These are phyloP conservation scores for Cantharis rustica DNA, from an alignment of 2,888 invertebrate genomes.

Conservation along the genomic window DNA sequence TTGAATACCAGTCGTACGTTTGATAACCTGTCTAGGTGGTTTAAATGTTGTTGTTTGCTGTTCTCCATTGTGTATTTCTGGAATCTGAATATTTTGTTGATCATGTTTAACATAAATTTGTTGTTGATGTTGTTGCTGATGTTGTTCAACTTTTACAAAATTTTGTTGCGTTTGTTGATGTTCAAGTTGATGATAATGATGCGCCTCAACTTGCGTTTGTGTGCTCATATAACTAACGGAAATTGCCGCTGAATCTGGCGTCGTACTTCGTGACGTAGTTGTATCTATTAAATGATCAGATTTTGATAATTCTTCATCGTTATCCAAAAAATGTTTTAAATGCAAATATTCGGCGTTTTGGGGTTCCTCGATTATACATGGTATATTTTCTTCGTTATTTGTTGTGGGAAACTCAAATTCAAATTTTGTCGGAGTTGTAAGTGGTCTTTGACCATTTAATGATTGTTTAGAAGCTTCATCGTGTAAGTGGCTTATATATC, in stretches of 20 bases:
- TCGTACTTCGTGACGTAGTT: slow-evolving; percentile 39
- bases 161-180: slow-evolving; percentile 19
- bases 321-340: slow-evolving; percentile 52
- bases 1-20: slow-evolving; percentile 48
- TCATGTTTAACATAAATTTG: slow-evolving; percentile 7
- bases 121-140: slow-evolving; percentile 20
- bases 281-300: slow-evolving; percentile 39
- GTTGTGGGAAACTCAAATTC: slow-evolving; percentile 41
- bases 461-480: slow-evolving; percentile 35
- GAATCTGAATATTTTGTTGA: slow-evolving; percentile 5
- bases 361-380: slow-evolving; percentile 44
- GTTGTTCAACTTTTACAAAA: background rate
- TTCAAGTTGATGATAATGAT: slow-evolving; percentile 18
- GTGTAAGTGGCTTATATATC: slow-evolving; percentile 43
- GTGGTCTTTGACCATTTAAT: slow-evolving; percentile 31
- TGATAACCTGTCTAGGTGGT: slow-evolving; percentile 43
- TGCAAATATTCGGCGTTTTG: slow-evolving; percentile 50
- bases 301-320: slow-evolving; percentile 47
- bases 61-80: slow-evolving; percentile 18
- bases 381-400: slow-evolving; percentile 33
- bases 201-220: slow-evolving; percentile 17
- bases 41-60: slow-evolving; percentile 24
- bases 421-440: slow-evolving; percentile 45
- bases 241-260: slow-evolving; percentile 37
- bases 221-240: slow-evolving; percentile 27